Evolutionary conservation across 2,888 invertebrate species (phyloP), one percentile per base, ranked within the genome.

Genomic region (Vesta saturnalis): DNA sequence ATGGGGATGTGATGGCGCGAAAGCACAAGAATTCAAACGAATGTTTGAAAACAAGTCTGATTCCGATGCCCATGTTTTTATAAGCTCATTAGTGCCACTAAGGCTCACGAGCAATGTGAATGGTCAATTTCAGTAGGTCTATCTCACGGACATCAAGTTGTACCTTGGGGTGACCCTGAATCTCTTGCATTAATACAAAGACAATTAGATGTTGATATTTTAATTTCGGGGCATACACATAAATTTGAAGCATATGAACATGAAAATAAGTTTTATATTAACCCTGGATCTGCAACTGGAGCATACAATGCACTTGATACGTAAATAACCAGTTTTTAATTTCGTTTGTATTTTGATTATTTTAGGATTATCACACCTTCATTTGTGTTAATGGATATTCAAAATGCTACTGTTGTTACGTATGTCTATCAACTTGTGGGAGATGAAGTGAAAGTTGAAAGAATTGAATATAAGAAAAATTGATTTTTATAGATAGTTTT

Each of bases 321-420:
- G 93, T 97, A 88, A 87, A 88, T 81, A 30, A 49, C 16, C 16
- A 49, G 1, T 3, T 49, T 19, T 10, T 14, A 1, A 5, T 6
- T 46, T 46, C 12, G 10, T 14, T 46, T 14, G 3, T 66, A 72
- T 77, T 77, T 81, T 93, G 89, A 87, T 74, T 78, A 62, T 89
- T 90, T 67, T 85, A 95, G 96, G 76, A 89, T 90, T 61, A 91
- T 97, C 22, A 94, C 92, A 60, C 97, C 99, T 57, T 99, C 99
- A 0, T 99, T 99, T 84, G 98, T 99, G 1, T 87, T 99, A 63
- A 96, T 99, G 94, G 99, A 99, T 84, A 99, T 99, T 75, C 99
- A 99, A 85, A 96, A 97, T 80, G 92, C 96, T 0, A 97, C 96
- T 1, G 97, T 99, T 16, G 97, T 98, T 8, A 97, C 97, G 0